These are phyloP conservation scores for Piliocolobus tephrosceles DNA, from an alignment of 2,113 vertebrate genomes.

Conservation along the genomic window DNA sequence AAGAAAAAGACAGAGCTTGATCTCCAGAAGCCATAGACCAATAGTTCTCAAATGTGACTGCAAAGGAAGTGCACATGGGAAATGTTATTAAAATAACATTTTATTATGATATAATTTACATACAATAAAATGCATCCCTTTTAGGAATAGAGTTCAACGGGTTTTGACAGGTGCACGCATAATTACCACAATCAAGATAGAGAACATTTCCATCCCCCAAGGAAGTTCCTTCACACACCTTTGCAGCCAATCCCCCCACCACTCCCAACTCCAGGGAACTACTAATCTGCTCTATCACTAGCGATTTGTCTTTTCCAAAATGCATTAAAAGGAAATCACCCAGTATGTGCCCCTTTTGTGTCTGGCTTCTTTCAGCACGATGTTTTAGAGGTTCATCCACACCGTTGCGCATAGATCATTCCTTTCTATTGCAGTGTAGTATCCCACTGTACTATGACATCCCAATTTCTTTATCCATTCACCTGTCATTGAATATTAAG, in stretches of 20 bases:
- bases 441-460: neutral
- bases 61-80: neutral
- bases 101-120: neutral
- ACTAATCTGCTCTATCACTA: neutral
- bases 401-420: fast-evolving
- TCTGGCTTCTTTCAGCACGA: neutral
- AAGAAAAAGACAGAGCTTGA: neutral
- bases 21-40: neutral
- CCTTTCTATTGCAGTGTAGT: neutral
- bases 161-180: neutral
- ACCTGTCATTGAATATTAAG: neutral
- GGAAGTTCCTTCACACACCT: neutral
- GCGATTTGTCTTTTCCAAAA: neutral
- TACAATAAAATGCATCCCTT: neutral
- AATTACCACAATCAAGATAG: neutral
- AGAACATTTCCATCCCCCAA: neutral
- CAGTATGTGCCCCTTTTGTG: neutral
- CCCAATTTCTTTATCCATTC: neutral
- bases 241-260: neutral
- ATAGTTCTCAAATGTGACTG: neutral
- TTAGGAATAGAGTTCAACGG: neutral
- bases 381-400: neutral
- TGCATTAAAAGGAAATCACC: neutral
- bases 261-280: neutral
- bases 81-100: neutral